Evolutionary conservation across 2,888 invertebrate genomes (phyloP), one percentile per base, ranked within the genome.

Genomic region (Teinopalpus imperialis): DNA sequence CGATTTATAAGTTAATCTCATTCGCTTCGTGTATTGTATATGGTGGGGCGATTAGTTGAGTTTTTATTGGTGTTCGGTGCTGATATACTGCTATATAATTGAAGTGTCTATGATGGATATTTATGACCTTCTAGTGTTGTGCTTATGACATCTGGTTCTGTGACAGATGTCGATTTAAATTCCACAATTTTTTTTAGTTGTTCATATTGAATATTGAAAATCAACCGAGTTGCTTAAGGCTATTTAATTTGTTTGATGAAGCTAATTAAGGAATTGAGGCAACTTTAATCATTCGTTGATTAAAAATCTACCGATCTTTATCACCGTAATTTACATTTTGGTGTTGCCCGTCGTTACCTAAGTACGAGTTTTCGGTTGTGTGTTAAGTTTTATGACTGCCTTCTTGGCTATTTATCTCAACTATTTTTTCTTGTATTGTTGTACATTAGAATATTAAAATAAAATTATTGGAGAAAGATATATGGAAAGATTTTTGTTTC

Each of bases 1-100:
- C 54, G 54, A 63, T 63, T 65, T 65, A 65, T 61, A 63, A 62
- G 61, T 65, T 65, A 64, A 67, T 66, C 57, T 59, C 51, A 53
- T 45, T 40, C 41, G 53, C 51, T 42, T 42, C 46, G 30, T 43
- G 51, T 31, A 47, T 49, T 48, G 50, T 53, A 45, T 48, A 45
- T 35, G 40, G 49, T 31, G 24, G 45, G 16, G 48, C 44, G 52
- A 52, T 56, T 57, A 54, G 52, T 43, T 41, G 21, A 27, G 31
- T 52, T 59, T 59, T 58, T 61, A 57, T 58, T 43, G 53, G 44
- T 44, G 50, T 35, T 30, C 45, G 35, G 42, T 39, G 30, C 41
- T 56, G 58, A 58, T 57, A 54, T 57, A 57, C 48, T 34, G 43
- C 49, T 36, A 7, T 29, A 48, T 60, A 55, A 60, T 60, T 53